A percentile compares a stretch with the other conserved stretches of the same genome.
These are phyloP conservation scores for Acrocephalus scirpaceus DNA, from an alignment of 2,797 vertebrate genomes.

Conservation along the genomic window DNA sequence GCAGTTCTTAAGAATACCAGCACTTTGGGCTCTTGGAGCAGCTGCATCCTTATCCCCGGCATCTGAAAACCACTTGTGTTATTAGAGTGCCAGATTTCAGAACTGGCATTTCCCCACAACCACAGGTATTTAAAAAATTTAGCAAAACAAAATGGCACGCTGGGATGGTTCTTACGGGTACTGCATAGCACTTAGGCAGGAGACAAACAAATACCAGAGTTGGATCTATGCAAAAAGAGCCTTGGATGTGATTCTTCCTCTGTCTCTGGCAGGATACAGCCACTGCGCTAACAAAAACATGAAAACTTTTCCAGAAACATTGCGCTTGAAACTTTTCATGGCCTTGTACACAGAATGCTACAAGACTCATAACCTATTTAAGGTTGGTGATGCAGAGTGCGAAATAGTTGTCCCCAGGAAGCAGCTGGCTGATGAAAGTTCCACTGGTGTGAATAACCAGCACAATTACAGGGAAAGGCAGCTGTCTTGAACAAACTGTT, in stretches of 20 bases:
- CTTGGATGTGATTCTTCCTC: neutral
- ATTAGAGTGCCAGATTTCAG: constrained; percentile 55
- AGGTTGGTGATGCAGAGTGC: constrained; percentile 1
- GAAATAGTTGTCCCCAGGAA: constrained; percentile 27
- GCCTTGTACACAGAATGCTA: neutral
- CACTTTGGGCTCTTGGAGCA: constrained; percentile 10
- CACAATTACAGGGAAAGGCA: constrained; percentile 44
- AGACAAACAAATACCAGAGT: neutral
- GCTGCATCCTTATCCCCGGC: constrained; percentile 47
- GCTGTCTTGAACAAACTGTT: neutral
- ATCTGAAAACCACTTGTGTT: constrained; percentile 48
- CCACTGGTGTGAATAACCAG: constrained; percentile 34
- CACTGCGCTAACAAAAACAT: neutral
- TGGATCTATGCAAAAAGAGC: neutral
- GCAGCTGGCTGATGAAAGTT: constrained; percentile 1
- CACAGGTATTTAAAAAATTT: constrained; percentile 67
- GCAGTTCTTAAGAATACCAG: constrained; percentile 48
- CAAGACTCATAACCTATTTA: constrained; percentile 1
- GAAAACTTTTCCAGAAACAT: neutral
- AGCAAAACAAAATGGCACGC: constrained; percentile 2
- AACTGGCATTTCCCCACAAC: constrained; percentile 18
- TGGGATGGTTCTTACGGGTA: neutral
- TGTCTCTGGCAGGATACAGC: neutral
- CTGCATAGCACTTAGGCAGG: neutral
- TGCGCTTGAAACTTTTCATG: neutral